Evolutionary conservation across 2,113 vertebrate species (phyloP).

Genomic region (Setophaga coronata): DNA sequence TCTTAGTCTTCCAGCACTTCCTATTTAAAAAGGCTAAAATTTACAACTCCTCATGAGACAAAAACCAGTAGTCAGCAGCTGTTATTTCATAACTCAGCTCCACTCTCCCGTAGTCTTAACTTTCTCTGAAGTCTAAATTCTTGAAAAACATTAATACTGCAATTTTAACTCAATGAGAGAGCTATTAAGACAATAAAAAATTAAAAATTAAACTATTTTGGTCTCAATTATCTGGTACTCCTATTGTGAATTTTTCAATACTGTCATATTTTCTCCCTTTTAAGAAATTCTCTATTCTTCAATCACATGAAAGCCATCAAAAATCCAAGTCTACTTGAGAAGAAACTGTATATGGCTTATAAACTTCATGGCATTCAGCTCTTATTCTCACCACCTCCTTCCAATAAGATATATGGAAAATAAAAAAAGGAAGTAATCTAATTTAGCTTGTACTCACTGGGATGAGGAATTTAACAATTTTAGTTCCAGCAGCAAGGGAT

Average conservation of each 20-base stretch:
- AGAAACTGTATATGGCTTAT: not conserved
- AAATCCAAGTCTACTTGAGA: not conserved
- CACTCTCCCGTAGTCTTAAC: not conserved
- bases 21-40: not conserved
- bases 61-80: not conserved
- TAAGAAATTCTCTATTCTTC: not conserved
- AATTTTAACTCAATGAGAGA: not conserved
- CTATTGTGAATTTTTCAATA: not conserved
- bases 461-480: slow-evolving; percentile 83
- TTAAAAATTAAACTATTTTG: not conserved
- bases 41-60: not conserved
- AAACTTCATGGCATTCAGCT: not conserved
- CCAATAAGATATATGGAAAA: not conserved
- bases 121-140: not conserved
- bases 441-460: slow-evolving; percentile 75
- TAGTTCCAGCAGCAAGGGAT: slow-evolving; percentile 83
- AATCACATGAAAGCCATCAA: not conserved
- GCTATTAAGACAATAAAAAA: not conserved
- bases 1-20: not conserved
- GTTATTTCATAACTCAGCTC: not conserved
- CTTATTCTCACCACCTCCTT: not conserved
- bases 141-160: not conserved
- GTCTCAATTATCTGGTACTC: not conserved
- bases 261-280: not conserved
- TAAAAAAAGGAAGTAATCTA: not conserved